phyloP scores from a whole-genome alignment of 2,113 vertebrate species.

The Ciconia maguari region DNA sequence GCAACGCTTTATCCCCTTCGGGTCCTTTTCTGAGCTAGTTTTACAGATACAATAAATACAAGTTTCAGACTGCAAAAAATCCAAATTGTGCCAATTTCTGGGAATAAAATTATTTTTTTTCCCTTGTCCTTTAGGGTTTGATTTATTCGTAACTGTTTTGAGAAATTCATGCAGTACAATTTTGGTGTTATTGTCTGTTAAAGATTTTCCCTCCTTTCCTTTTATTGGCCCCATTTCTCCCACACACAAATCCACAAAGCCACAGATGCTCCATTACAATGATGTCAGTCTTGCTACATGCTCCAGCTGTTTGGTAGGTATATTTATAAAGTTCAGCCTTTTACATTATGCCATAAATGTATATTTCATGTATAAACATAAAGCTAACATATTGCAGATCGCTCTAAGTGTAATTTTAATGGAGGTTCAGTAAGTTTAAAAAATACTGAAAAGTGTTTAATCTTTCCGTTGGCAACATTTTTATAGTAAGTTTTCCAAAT shows the following conservation, averaged over 20 bases:
- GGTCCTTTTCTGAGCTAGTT: neutral
- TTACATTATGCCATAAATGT: constrained; percentile 75
- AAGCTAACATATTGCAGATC: constrained; percentile 78
- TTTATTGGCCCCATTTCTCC: constrained; percentile 71
- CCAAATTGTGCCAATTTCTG: constrained; percentile 48
- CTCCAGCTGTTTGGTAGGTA: constrained; percentile 78
- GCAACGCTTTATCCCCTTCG: neutral
- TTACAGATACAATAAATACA: neutral
- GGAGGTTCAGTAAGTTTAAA: constrained; percentile 75
- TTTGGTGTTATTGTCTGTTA: constrained; percentile 49
- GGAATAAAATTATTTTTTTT: constrained; percentile 22
- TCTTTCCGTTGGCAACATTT: constrained; percentile 72
- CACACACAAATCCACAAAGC: constrained; percentile 71
- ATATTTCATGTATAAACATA: constrained; percentile 70
- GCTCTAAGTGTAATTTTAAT: constrained; percentile 76
- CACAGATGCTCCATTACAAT: constrained; percentile 66
- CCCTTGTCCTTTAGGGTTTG: neutral
- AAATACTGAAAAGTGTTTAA: constrained; percentile 75
- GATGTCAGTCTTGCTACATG: constrained; percentile 73
- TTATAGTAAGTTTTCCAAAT: constrained; percentile 47
- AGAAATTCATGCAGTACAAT: constrained; percentile 53
- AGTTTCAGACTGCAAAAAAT: neutral
- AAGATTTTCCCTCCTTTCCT: constrained; percentile 67
- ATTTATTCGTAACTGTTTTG: constrained; percentile 65
- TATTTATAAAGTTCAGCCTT: constrained; percentile 77